Evolutionary conservation across 2,113 vertebrate species (phyloP).

Genomic region (Melospiza georgiana): DNA sequence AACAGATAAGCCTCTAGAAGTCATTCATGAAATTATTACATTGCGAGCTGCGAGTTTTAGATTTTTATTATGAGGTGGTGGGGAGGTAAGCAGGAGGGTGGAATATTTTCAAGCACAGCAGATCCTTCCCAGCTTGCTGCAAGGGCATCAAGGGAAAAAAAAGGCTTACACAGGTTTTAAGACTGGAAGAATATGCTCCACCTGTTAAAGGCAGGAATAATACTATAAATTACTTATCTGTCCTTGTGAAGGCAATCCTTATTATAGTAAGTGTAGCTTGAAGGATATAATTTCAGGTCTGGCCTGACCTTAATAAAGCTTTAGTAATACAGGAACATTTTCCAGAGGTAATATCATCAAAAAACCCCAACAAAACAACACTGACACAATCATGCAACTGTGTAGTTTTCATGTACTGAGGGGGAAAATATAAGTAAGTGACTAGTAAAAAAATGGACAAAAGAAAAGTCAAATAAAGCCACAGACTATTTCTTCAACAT

Average conservation of each 20-base stretch:
- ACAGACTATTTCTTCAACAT: not conserved
- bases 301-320: not conserved
- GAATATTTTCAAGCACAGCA: not conserved
- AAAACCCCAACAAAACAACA: not conserved
- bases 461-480: not conserved
- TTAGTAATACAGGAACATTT: not conserved
- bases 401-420: not conserved
- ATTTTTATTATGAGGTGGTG: not conserved
- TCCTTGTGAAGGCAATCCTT: not conserved
- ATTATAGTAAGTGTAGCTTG: not conserved
- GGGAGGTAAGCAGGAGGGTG: not conserved
- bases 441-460: not conserved
- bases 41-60: not conserved
- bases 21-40: not conserved
- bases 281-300: not conserved
- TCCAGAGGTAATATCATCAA: not conserved
- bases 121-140: not conserved
- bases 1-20: not conserved
- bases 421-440: not conserved
- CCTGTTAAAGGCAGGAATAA: not conserved
- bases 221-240: not conserved
- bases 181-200: not conserved
- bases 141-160: not conserved
- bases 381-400: not conserved
- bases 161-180: not conserved